Evolutionary conservation across 2,797 vertebrate genomes (phyloP).

Genomic region (Micromesistius poutassou): DNA sequence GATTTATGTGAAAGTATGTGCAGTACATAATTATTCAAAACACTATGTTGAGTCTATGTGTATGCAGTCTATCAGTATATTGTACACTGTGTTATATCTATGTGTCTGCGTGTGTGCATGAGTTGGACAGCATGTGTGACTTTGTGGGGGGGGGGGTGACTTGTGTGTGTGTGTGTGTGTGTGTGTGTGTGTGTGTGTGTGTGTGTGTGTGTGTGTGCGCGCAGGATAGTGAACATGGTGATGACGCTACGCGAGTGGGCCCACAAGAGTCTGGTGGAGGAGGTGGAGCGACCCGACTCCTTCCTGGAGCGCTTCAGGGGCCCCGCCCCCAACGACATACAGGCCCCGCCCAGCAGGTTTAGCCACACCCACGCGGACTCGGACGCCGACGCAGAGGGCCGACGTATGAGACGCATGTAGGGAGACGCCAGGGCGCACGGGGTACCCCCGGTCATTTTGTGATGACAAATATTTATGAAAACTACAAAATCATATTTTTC

Average conservation of each 20-base stretch:
- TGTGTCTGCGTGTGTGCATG: too few species aligned
- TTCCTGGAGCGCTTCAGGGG: slow-evolving; percentile 90
- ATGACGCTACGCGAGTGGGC: slow-evolving; percentile 87
- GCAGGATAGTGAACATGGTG: slow-evolving; percentile 82
- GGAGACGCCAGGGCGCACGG: not conserved
- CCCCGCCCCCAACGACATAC: slow-evolving; percentile 70
- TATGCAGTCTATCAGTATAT: too few species aligned
- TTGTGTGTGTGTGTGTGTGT: too few species aligned
- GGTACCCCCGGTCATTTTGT: too few species aligned
- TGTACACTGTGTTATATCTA: too few species aligned
- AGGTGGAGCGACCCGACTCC: slow-evolving; percentile 83
- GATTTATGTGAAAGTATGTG: too few species aligned
- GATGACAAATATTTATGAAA: too few species aligned
- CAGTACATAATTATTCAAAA: too few species aligned
- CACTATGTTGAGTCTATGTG: too few species aligned
- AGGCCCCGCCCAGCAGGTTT: slow-evolving; percentile 61
- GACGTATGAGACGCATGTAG: slow-evolving; percentile 64
- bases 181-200: not conserved
- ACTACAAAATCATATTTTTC: too few species aligned
- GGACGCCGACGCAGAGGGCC: slow-evolving; percentile 40
- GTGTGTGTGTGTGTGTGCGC: not conserved
- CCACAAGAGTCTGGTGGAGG: slow-evolving; percentile 80
- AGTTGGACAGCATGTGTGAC: too few species aligned
- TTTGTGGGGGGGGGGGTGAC: too few species aligned
- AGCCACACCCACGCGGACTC: slow-evolving; percentile 62